Conservation (phyloP, 2,113 vertebrate species). For the Columba livia region DNA sequence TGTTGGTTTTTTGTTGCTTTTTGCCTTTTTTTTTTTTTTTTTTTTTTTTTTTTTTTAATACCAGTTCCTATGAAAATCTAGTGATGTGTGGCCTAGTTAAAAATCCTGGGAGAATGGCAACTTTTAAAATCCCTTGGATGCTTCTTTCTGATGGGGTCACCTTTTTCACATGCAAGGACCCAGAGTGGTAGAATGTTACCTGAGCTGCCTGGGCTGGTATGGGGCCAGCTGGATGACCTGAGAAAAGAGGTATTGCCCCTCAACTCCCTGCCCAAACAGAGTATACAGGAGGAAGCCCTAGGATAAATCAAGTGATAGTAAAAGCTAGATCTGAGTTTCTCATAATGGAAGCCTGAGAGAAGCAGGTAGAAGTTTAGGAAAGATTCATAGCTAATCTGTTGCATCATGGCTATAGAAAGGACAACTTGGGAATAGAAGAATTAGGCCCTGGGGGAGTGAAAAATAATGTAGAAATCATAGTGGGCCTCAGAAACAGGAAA, state of each 20-base stretch:
- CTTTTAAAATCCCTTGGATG: neutral
- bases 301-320: neutral
- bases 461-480: neutral
- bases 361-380: neutral
- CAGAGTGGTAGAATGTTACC: neutral
- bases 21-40: neutral
- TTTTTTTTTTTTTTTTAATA: neutral
- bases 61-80: neutral
- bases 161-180: neutral
- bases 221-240: neutral
- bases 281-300: neutral
- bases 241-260: neutral
- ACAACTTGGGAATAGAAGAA: neutral
- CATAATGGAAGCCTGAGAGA: neutral
- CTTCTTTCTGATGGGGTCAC: neutral
- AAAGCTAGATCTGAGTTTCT: neutral
- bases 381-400: neutral
- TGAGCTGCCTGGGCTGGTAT: neutral
- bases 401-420: neutral
- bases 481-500: neutral
- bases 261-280: neutral
- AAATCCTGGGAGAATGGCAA: neutral
- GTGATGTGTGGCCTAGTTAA: neutral
- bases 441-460: neutral
- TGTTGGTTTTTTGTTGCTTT: too few species aligned